phyloP scores from a whole-genome alignment of 2,113 vertebrate genomes.

The Spermophilus dauricus region DNA sequence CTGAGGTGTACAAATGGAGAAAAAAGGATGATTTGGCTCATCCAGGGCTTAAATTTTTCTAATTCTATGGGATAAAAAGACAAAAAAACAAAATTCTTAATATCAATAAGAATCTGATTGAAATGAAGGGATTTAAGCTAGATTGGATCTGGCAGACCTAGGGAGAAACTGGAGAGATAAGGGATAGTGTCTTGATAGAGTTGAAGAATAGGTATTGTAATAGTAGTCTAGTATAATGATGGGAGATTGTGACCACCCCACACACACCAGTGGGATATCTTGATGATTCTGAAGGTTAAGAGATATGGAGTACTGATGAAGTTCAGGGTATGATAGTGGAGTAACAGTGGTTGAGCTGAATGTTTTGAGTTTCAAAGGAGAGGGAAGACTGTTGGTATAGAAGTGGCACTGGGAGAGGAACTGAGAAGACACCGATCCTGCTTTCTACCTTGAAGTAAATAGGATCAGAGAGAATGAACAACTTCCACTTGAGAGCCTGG shows the following conservation, averaged over 20 bases:
- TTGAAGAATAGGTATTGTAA: neutral
- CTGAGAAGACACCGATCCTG: neutral
- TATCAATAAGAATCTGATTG: conserved; percentile 4
- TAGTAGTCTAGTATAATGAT: neutral
- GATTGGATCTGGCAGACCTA: neutral
- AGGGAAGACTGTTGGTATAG: neutral
- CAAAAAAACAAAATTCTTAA: neutral
- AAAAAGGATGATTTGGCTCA: neutral
- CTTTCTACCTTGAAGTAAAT: conserved; percentile 5
- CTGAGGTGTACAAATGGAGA: neutral
- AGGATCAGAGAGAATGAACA: neutral
- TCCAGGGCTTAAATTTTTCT: conserved; percentile 1
- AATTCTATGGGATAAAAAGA: neutral
- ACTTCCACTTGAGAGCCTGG: neutral
- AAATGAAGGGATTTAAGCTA: conserved; percentile 32
- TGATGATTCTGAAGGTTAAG: conserved; percentile 30
- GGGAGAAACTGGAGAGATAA: conserved; percentile 43
- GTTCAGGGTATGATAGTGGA: neutral
- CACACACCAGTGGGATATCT: neutral
- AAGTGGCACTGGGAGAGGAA: neutral
- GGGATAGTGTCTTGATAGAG: neutral
- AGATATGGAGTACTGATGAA: conserved; percentile 3
- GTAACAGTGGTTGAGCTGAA: conserved; percentile 21
- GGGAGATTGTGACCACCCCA: neutral
- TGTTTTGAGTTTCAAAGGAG: neutral